phyloP scores from a whole-genome alignment of 2,113 vertebrate genomes.

The Rhinogobius similis region DNA sequence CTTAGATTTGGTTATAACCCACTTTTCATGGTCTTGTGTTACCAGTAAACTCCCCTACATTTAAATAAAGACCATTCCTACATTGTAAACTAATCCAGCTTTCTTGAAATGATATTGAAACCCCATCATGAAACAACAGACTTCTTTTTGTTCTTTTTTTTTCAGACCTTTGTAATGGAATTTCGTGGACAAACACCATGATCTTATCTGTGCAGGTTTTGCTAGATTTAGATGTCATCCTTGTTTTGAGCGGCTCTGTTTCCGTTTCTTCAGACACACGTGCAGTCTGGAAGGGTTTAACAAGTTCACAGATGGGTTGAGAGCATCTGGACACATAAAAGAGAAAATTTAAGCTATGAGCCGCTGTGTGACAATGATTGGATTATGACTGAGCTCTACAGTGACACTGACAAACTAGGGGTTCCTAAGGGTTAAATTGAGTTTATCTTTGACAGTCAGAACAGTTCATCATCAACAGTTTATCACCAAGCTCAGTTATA shows the following conservation, averaged over 20 bases:
- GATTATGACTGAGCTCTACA: background rate
- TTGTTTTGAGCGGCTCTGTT: background rate
- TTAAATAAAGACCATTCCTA: background rate
- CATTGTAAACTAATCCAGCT: background rate
- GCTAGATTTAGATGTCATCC: conserved; percentile 6
- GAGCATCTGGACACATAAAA: background rate
- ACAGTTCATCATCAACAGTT: too few relatives aligned
- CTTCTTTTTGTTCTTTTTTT: background rate
- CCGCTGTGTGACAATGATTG: background rate
- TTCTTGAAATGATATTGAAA: background rate
- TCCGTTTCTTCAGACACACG: conserved; percentile 3
- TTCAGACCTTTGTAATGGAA: conserved; percentile 15
- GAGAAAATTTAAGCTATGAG: background rate
- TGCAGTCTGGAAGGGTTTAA: conserved; percentile 2
- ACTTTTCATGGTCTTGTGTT: conserved; percentile 7
- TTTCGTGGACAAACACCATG: conserved; percentile 8
- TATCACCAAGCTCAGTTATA: too few relatives aligned
- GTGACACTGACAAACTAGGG: background rate
- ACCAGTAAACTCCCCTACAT: background rate
- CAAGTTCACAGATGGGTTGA: background rate
- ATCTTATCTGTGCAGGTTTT: conserved; percentile 20
- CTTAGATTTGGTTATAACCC: background rate
- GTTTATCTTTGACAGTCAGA: too few relatives aligned
- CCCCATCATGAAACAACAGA: background rate
- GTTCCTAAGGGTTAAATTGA: background rate